Evolutionary conservation across 2,888 invertebrate genomes (phyloP).

Genomic region (Catocala nupta): DNA sequence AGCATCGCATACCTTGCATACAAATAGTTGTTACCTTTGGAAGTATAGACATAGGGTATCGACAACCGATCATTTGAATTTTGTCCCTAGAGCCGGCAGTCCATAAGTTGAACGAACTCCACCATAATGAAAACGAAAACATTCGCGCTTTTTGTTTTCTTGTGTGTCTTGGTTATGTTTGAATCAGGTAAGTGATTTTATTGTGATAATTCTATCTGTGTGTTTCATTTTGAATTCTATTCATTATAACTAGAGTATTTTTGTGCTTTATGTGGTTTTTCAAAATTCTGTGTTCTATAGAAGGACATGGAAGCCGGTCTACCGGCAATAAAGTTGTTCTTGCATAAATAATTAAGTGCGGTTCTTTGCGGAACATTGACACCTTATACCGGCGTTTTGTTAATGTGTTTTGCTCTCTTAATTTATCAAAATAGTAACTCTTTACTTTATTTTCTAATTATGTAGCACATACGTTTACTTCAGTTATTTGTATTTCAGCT

Average conservation of each 20-base stretch:
- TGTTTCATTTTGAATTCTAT: no score
- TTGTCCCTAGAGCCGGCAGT: constrained; percentile 78
- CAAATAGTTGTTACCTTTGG: constrained; percentile 77
- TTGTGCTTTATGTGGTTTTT: no score
- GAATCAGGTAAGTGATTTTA: constrained; percentile 60
- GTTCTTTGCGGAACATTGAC: no score
- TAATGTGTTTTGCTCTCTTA: not conserved
- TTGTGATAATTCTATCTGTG: constrained; percentile 16
- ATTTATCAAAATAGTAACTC: no score
- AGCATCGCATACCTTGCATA: constrained; percentile 80
- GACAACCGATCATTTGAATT: constrained; percentile 76
- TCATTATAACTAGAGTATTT: no score
- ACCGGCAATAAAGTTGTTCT: no score
- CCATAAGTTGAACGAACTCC: constrained; percentile 56
- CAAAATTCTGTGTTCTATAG: no score
- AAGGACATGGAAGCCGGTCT: no score
- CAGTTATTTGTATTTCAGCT: no score
- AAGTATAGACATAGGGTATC: constrained; percentile 72
- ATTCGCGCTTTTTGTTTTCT: constrained; percentile 56
- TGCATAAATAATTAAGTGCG: no score
- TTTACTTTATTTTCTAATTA: no score
- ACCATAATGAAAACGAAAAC: constrained; percentile 73
- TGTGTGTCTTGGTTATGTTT: constrained; percentile 58
- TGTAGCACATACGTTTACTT: no score
- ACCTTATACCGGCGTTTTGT: not conserved